These are phyloP conservation scores for Mactra quadrangularis DNA, from an alignment of 1,140 invertebrate genomes.

Conservation along the genomic window DNA sequence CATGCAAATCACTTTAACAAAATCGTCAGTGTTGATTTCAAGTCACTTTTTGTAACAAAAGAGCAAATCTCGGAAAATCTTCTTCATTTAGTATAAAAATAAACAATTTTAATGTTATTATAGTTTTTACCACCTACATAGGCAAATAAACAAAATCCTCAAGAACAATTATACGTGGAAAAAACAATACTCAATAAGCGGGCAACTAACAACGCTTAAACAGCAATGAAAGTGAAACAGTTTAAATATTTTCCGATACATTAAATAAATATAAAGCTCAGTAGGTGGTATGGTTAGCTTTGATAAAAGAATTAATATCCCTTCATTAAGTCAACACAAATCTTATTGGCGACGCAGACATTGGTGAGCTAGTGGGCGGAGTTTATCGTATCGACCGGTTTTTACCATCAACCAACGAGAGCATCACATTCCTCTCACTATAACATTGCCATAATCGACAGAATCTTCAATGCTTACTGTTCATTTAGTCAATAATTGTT, in stretches of 20 bases:
- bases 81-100: too few species aligned
- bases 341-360: slow-evolving; percentile 4
- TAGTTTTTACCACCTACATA: too few species aligned
- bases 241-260: slow-evolving; percentile 43
- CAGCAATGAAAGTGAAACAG: slow-evolving; percentile 45
- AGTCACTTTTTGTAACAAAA: too few species aligned
- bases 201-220: background rate
- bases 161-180: slow-evolving; percentile 4
- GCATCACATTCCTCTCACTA: background rate
- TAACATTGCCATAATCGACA: too few species aligned
- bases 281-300: slow-evolving; percentile 15
- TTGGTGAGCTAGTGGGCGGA: background rate
- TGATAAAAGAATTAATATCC: slow-evolving; percentile 29
- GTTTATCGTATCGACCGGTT: background rate
- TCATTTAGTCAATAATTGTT: too few species aligned
- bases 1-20: slow-evolving; percentile 23
- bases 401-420: background rate
- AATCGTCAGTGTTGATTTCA: background rate
- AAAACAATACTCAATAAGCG: background rate
- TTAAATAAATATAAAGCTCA: slow-evolving; percentile 52
- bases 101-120: too few species aligned
- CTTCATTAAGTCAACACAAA: slow-evolving; percentile 35
- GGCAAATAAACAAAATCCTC: too few species aligned
- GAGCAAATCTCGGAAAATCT: too few species aligned
- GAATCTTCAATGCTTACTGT: too few species aligned